Conservation (phyloP, 2,888 invertebrate genomes). For the Cremastinae sp. region DNA sequence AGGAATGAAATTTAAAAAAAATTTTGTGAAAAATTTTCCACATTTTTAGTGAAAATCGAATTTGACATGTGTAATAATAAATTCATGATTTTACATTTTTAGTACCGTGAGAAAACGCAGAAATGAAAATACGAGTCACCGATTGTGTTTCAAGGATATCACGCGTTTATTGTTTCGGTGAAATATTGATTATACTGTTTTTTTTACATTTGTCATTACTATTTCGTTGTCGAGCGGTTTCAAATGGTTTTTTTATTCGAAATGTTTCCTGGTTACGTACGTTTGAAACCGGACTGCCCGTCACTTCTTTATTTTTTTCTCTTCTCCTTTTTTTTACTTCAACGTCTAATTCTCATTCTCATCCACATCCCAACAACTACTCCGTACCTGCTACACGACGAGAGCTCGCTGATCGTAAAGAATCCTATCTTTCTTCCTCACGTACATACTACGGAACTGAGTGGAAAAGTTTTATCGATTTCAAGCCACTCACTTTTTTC, state of each 20-base stretch:
- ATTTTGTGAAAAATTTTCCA: no score
- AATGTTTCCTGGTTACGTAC: slow-evolving; percentile 3
- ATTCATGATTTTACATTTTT: no score
- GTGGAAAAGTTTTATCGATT: slow-evolving; percentile 65
- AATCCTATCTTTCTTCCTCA: slow-evolving; percentile 59
- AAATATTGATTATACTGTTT: not conserved
- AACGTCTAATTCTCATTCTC: slow-evolving; percentile 45
- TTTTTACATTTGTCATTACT: no score
- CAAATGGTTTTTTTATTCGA: not conserved
- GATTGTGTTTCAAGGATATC: no score
- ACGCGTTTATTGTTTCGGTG: not conserved
- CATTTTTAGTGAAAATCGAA: no score
- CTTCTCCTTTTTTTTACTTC: slow-evolving; percentile 22
- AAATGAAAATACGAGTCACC: no score
- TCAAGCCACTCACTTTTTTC: slow-evolving; percentile 59
- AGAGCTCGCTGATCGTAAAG: slow-evolving; percentile 55
- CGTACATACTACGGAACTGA: slow-evolving; percentile 61
- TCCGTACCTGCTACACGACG: slow-evolving; percentile 12
- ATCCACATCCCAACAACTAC: slow-evolving; percentile 24
- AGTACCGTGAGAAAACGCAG: no score
- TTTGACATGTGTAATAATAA: no score
- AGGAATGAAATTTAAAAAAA: no score
- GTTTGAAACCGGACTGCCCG: slow-evolving; percentile 20
- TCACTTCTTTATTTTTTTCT: slow-evolving; percentile 1
- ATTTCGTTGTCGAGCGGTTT: slow-evolving; percentile 3